Conservation (phyloP, 2,113 vertebrate species). For the Cephalopterus ornatus region DNA sequence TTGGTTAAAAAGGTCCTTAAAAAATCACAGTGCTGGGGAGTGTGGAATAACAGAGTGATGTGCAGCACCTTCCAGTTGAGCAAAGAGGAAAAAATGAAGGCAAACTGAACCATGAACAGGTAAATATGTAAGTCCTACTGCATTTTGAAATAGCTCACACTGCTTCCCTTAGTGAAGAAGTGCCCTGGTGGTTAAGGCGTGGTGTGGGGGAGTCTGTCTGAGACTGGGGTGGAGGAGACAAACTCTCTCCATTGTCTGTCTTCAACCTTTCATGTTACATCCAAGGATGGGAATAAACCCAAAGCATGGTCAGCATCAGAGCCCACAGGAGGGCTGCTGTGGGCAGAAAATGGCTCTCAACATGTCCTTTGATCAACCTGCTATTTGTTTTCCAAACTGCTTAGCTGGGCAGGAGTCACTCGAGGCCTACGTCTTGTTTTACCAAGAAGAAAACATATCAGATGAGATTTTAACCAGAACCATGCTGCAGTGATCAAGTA, state of each 20-base stretch:
- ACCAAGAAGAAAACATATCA: background rate
- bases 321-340: background rate
- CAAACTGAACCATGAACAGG: background rate
- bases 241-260: background rate
- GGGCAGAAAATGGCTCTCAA: background rate
- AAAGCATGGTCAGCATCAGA: fast-evolving
- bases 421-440: background rate
- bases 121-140: background rate
- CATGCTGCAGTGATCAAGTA: background rate
- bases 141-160: background rate
- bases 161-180: background rate
- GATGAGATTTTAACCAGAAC: background rate
- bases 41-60: background rate
- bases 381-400: background rate
- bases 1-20: background rate
- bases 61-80: fast-evolving
- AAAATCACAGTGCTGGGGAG: fast-evolving
- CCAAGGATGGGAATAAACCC: background rate
- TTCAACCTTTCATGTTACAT: background rate
- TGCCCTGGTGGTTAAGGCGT: fast-evolving
- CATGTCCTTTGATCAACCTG: background rate
- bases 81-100: background rate
- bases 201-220: background rate
- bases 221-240: fast-evolving
- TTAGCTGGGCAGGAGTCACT: background rate